These are phyloP conservation scores for Larimichthys polyactis DNA, from an alignment of 2,113 vertebrate species.

Conservation along the genomic window DNA sequence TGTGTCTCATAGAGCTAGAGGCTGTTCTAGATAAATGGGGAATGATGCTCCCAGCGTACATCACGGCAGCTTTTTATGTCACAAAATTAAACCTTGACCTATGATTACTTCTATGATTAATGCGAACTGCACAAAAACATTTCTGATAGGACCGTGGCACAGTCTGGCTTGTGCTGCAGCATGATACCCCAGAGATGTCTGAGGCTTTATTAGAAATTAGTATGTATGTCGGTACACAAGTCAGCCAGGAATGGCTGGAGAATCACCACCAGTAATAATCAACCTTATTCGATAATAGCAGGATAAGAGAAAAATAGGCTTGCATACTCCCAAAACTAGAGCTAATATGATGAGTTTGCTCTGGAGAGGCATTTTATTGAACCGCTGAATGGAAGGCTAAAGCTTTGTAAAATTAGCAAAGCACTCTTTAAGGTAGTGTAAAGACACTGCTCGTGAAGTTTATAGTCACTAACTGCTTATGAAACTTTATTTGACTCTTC, in stretches of 20 bases:
- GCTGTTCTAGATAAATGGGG: conserved; percentile 69
- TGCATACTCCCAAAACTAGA: conserved; percentile 62
- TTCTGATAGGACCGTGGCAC: conserved; percentile 55
- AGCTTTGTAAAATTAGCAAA: conserved; percentile 48
- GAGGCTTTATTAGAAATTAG: conserved; percentile 78
- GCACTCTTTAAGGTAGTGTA: conserved; percentile 37
- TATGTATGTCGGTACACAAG: conserved; percentile 72
- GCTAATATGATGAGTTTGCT: conserved; percentile 73
- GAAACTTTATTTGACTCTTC: conserved; percentile 45
- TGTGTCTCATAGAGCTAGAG: conserved; percentile 56
- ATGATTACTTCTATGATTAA: conserved; percentile 77
- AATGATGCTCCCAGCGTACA: conserved; percentile 49
- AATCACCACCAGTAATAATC: conserved; percentile 79
- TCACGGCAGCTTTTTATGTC: conserved; percentile 74
- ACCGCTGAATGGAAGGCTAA: conserved; percentile 45
- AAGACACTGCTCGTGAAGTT: conserved; percentile 35
- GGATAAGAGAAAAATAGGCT: conserved; percentile 78
- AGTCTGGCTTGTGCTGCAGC: conserved; percentile 62
- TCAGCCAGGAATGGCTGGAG: conserved; percentile 61
- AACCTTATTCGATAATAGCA: conserved; percentile 77
- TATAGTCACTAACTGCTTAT: conserved; percentile 21
- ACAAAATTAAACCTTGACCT: conserved; percentile 77
- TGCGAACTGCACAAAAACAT: conserved; percentile 63
- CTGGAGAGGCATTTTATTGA: conserved; percentile 66
- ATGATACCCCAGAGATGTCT: conserved; percentile 71